Conservation (phyloP, 2,113 vertebrate species). For the Rhegmatorhina hoffmannsi region DNA sequence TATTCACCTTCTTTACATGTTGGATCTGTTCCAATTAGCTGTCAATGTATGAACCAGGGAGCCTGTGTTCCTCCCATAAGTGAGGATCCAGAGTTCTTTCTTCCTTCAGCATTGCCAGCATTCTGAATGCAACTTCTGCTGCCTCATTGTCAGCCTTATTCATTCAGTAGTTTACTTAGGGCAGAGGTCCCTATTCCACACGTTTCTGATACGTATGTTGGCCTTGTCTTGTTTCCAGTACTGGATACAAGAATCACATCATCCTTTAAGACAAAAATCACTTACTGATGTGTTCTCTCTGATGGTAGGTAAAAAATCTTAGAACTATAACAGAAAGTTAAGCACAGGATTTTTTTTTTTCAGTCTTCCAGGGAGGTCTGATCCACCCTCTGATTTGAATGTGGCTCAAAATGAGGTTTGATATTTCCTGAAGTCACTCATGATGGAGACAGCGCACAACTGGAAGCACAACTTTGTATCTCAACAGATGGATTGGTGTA, state of each 20-base stretch:
- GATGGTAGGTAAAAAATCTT: background rate
- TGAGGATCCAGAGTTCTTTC: background rate
- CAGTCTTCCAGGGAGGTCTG: background rate
- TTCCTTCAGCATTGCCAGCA: background rate
- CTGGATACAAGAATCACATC: background rate
- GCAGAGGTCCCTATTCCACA: background rate
- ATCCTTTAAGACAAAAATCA: background rate
- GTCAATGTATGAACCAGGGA: background rate
- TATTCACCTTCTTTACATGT: background rate
- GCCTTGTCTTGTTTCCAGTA: background rate
- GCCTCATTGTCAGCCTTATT: background rate
- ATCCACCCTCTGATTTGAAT: background rate
- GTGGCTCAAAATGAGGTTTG: background rate
- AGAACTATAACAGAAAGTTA: background rate
- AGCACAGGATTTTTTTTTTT: background rate
- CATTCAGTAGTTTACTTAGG: background rate
- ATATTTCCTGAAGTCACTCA: background rate
- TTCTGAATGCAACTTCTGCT: background rate
- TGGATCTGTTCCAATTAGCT: background rate
- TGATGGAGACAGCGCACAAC: background rate
- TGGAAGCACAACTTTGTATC: background rate
- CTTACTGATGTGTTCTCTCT: background rate
- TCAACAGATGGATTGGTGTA: background rate
- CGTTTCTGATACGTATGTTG: background rate
- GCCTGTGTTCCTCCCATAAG: background rate